Evolutionary conservation across 2,888 invertebrate genomes (phyloP), one percentile per base, ranked within the genome.

Genomic region (Drosophila histrio): DNA sequence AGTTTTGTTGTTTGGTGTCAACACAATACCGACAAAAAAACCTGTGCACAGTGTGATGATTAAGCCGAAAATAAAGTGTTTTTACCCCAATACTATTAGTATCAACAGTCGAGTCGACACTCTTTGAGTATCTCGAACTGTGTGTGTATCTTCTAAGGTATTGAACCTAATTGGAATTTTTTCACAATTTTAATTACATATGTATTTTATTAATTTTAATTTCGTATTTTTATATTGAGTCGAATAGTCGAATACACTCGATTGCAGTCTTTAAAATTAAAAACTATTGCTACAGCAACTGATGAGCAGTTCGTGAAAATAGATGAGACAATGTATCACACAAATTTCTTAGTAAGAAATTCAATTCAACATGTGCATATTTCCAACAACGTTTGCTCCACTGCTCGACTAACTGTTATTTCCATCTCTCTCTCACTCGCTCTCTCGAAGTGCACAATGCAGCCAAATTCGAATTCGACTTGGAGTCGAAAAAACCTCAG

Each of bases 1-100:
- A 69, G 72, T 72, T 76, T 57, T 74, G 68, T 50, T 66, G 76
- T 63, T 76, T 65, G 30, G 56, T 68, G 67, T 72, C 73, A 73
- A 67, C 59, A 49, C 26, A 47, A 54, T 52, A 67, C 13, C 61
- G 44, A 78, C 60, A 66, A 59, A 57, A 67, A 71, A 59, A 59
- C 24, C 58, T 61, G 34, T 58, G 72, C 64, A 71, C 64, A 76
- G 50, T 75, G 46, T 46, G 63, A 46, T 54, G 43, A 36, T 71
- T 71, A 34, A 11, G 24, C 9, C 17, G 21, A 30, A 60, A 49
- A n/a, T 56, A 24, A 43, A 49, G 28, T 39, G 24, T 26, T 13
- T 11, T 59, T n/a, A n/a, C n/a, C n/a, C n/a, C n/a, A n/a, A n/a
- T n/a, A n/a, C n/a, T n/a, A n/a, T n/a, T n/a, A n/a, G n/a, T n/a